Conservation (phyloP, 2,113 vertebrate genomes). For the Urocitellus parryii region DNA sequence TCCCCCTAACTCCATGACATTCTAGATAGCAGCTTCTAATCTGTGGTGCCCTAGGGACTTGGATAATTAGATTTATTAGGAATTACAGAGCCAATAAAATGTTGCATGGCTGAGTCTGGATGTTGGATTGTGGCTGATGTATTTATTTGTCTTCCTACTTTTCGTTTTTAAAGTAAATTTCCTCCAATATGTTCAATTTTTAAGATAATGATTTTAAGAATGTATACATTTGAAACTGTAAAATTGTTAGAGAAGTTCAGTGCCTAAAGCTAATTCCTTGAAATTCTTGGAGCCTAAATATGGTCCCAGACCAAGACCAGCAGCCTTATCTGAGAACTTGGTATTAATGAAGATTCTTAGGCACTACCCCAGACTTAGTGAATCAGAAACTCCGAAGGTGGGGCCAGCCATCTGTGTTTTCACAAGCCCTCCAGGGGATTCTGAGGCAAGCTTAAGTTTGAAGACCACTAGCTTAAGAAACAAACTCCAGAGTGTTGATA, state of each 20-base stretch:
- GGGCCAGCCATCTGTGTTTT: background rate
- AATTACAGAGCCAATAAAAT: background rate
- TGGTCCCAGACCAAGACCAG: background rate
- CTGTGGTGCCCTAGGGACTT: background rate
- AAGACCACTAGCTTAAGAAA: background rate
- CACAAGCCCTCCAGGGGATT: background rate
- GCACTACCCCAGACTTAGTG: background rate
- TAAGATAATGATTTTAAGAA: slow-evolving; percentile 19
- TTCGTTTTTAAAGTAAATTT: slow-evolving; percentile 28
- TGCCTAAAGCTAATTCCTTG: background rate
- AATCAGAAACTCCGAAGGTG: background rate
- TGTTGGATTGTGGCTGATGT: background rate
- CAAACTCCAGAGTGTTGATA: background rate
- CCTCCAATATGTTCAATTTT: background rate
- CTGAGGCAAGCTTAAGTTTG: background rate
- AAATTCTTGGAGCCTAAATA: background rate
- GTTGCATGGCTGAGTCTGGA: background rate
- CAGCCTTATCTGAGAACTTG: background rate
- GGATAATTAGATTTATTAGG: background rate
- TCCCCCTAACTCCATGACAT: background rate
- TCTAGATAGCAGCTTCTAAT: background rate
- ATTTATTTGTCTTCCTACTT: slow-evolving; percentile 13
- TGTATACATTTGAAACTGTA: slow-evolving; percentile 32
- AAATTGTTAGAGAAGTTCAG: background rate
- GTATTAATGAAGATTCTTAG: background rate